Evolutionary conservation across 2,797 vertebrate genomes (phyloP).

Genomic region (Sus cebifrons): DNA sequence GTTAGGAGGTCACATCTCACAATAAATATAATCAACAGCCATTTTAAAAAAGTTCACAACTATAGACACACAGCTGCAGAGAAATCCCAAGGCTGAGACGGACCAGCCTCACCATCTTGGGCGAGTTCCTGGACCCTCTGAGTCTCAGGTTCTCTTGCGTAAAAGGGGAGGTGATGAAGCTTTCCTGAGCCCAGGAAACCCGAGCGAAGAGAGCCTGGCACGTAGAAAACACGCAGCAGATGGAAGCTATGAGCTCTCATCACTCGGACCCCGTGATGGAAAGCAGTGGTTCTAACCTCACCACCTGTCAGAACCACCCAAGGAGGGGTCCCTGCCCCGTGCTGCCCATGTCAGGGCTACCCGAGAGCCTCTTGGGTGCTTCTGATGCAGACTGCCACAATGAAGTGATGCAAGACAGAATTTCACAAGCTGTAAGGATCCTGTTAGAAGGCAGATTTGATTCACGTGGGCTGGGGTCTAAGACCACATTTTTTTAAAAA

Average conservation of each 20-base stretch:
- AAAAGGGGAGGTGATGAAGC: background rate
- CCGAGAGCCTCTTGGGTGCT: background rate
- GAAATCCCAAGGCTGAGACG: background rate
- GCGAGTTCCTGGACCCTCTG: background rate
- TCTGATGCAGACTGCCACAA: background rate
- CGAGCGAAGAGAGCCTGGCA: background rate
- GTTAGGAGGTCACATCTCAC: background rate
- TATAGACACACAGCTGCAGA: background rate
- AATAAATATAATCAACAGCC: no score
- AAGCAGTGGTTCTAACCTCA: background rate
- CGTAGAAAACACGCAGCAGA: background rate
- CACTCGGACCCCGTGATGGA: fast-evolving
- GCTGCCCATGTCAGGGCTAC: background rate
- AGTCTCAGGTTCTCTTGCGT: background rate
- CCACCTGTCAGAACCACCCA: background rate
- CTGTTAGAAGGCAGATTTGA: background rate
- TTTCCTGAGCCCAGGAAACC: background rate
- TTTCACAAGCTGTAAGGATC: background rate
- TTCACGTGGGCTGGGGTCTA: background rate
- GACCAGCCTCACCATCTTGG: background rate
- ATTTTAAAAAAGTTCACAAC: background rate
- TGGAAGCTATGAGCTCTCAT: background rate
- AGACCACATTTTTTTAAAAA: background rate
- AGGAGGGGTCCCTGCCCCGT: background rate
- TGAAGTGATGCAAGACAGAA: background rate